These are phyloP conservation scores for Dysmachus trigonus DNA, from an alignment of 2,888 invertebrate species.

Conservation along the genomic window DNA sequence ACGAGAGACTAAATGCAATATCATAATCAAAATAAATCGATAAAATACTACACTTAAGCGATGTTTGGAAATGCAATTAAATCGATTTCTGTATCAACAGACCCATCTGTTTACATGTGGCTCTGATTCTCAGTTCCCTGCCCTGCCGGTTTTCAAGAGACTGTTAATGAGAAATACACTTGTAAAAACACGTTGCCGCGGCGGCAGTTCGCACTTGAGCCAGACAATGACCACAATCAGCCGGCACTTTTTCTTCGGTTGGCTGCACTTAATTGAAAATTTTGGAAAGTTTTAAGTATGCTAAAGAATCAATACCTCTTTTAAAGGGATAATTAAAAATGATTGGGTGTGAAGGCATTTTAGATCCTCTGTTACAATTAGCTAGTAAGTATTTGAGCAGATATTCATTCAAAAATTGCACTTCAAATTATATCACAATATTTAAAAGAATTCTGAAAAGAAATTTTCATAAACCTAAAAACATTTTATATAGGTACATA, in stretches of 20 bases:
- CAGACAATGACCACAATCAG: neutral
- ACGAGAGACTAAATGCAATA: constrained; percentile 9
- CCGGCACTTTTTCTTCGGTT: neutral
- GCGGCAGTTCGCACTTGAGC: neutral
- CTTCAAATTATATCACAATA: neutral
- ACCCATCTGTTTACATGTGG: constrained; percentile 19
- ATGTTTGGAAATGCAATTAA: constrained; percentile 33
- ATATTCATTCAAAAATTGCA: neutral
- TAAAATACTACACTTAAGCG: neutral
- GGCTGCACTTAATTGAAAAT: neutral
- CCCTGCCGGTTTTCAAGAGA: neutral
- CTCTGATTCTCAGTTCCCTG: neutral
- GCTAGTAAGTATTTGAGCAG: neutral
- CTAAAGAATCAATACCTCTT: neutral
- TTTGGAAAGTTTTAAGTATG: neutral
- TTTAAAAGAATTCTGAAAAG: neutral
- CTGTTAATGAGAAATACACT: constrained; percentile 22
- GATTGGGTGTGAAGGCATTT: neutral
- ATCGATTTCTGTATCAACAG: constrained; percentile 32
- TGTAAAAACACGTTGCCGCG: neutral
- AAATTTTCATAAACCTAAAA: too few species aligned
- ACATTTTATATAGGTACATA: too few species aligned
- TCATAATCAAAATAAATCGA: constrained; percentile 40
- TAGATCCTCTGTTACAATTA: neutral
- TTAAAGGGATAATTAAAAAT: neutral